phyloP scores from a whole-genome alignment of 2,888 invertebrate species.

The Sericinus montela region DNA sequence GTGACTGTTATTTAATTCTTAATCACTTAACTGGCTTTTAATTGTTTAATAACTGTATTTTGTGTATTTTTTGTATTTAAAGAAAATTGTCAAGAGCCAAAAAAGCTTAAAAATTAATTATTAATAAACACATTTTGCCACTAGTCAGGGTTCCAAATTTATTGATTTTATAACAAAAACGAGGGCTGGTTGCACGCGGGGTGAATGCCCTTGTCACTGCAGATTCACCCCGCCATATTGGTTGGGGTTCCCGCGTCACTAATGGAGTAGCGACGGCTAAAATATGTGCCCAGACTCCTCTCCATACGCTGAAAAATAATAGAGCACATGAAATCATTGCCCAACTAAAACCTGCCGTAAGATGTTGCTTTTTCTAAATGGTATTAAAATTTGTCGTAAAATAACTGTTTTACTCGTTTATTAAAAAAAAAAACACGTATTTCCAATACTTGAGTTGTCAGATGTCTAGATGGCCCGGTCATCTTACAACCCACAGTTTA shows the following conservation, averaged over 20 bases:
- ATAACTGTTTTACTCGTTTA: constrained; percentile 4
- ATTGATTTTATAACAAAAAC: constrained; percentile 78
- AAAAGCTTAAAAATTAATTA: too few relatives aligned
- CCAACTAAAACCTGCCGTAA: constrained; percentile 37
- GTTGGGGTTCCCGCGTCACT: constrained; percentile 68
- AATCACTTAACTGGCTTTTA: too few relatives aligned
- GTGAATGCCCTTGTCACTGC: constrained; percentile 75
- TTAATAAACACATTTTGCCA: constrained; percentile 31
- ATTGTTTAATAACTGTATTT: too few relatives aligned
- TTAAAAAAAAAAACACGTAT: too few relatives aligned
- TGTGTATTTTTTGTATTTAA: too few relatives aligned
- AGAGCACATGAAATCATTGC: constrained; percentile 46
- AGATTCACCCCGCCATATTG: constrained; percentile 70
- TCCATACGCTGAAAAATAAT: constrained; percentile 59
- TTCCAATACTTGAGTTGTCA: too few relatives aligned
- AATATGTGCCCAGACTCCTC: constrained; percentile 66
- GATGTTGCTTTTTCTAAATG: constrained; percentile 28
- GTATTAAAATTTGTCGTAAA: constrained; percentile 25
- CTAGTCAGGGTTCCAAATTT: constrained; percentile 61
- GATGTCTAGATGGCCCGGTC: too few relatives aligned
- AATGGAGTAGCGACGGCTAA: constrained; percentile 70
- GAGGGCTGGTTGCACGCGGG: constrained; percentile 71
- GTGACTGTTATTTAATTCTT: too few relatives aligned
- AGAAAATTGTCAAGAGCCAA: too few relatives aligned
- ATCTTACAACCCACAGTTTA: too few relatives aligned